phyloP scores from a whole-genome alignment of 2,797 vertebrate genomes.

The Syngnathus acus region DNA sequence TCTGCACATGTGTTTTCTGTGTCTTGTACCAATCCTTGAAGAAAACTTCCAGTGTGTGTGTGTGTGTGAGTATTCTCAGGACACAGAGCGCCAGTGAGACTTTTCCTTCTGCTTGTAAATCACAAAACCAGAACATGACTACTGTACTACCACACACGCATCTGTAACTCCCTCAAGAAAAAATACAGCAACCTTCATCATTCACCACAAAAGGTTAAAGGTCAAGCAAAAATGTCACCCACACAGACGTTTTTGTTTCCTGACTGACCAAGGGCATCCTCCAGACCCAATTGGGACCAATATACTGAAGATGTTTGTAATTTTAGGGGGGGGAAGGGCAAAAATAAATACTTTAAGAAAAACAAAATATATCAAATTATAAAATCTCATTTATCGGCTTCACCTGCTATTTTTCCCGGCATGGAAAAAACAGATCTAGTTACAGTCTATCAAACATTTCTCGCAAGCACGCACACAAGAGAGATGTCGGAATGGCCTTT shows the following conservation, averaged over 20 bases:
- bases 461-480: slow-evolving; percentile 26
- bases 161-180: slow-evolving; percentile 32
- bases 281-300: slow-evolving; percentile 43
- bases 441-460: slow-evolving; percentile 45
- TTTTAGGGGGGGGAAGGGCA: neutral
- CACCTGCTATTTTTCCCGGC: slow-evolving; percentile 22
- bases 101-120: slow-evolving; percentile 45
- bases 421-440: slow-evolving; percentile 48
- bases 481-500: slow-evolving; percentile 46
- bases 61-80: slow-evolving; percentile 7
- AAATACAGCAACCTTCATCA: slow-evolving; percentile 55
- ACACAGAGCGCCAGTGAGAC: slow-evolving; percentile 34
- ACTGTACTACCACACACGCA: slow-evolving; percentile 51
- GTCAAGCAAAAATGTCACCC: slow-evolving; percentile 42
- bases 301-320: slow-evolving; percentile 31
- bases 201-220: slow-evolving; percentile 37
- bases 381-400: slow-evolving; percentile 26
- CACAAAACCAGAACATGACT: slow-evolving; percentile 44
- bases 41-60: neutral
- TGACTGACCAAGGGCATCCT: slow-evolving; percentile 59
- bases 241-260: slow-evolving; percentile 23
- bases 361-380: slow-evolving; percentile 3
- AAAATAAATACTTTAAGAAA: neutral
- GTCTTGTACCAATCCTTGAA: slow-evolving; percentile 6
- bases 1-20: slow-evolving; percentile 8